Conservation (phyloP, 2,888 invertebrate genomes). For the Clusia tigrina region DNA sequence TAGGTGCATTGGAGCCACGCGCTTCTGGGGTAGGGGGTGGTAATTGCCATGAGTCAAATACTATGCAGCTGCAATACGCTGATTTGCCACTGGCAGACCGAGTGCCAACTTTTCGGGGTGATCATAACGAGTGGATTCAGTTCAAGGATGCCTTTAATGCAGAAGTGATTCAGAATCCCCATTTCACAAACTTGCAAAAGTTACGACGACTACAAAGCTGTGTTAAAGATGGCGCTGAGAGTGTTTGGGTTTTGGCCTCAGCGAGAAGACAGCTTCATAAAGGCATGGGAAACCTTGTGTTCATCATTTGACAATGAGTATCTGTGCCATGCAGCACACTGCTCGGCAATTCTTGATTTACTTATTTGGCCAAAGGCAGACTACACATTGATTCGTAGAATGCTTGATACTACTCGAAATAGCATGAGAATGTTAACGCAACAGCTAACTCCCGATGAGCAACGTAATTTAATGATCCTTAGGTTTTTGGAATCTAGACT, state of each 20-base stretch:
- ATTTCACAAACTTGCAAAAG: too few species aligned
- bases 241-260: neutral
- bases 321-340: slow-evolving; percentile 10
- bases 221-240: neutral
- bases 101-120: too few species aligned
- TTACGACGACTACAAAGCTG: neutral
- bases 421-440: slow-evolving; percentile 17
- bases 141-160: too few species aligned
- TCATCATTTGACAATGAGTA: neutral
- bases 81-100: too few species aligned
- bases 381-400: slow-evolving; percentile 10
- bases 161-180: too few species aligned
- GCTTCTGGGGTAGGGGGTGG: too few species aligned
- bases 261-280: slow-evolving; percentile 5
- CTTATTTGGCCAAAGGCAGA: slow-evolving; percentile 18
- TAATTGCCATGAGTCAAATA: too few species aligned
- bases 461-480: slow-evolving; percentile 14
- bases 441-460: slow-evolving; percentile 7
- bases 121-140: too few species aligned
- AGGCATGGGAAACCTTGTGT: slow-evolving; percentile 3
- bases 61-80: too few species aligned
- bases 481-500: slow-evolving; percentile 17
- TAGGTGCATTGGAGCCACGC: too few species aligned
- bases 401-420: slow-evolving; percentile 18
- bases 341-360: slow-evolving; percentile 18